A percentile compares a stretch with the other conserved stretches of the same genome.
These are phyloP conservation scores for Oscheius sp. DNA, from an alignment of 2,888 invertebrate species.

Conservation along the genomic window DNA sequence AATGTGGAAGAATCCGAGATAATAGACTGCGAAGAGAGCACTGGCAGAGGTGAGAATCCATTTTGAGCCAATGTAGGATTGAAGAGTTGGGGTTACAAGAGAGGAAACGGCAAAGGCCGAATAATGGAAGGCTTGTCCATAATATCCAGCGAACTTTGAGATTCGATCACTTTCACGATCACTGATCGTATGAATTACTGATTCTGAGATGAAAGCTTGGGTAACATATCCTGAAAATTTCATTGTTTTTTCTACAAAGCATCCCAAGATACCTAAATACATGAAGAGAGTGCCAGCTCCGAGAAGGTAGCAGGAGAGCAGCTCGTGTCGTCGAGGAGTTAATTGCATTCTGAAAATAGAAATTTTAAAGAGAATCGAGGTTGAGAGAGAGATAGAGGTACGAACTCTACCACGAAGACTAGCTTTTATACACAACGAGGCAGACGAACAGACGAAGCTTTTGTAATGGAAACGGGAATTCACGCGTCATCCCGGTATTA, in stretches of 20 bases:
- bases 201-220: conserved; percentile 44
- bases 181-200: conserved; percentile 41
- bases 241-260: neutral
- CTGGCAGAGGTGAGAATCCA: conserved; percentile 48
- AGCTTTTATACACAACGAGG: conserved; percentile 8
- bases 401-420: neutral
- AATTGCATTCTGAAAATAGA: conserved; percentile 19
- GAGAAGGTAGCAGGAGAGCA: conserved; percentile 42
- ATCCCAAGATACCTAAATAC: conserved; percentile 46
- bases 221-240: conserved; percentile 17
- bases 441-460: conserved; percentile 3
- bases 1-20: conserved; percentile 47
- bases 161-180: conserved; percentile 38
- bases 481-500: conserved; percentile 27
- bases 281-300: conserved; percentile 45
- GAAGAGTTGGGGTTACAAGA: conserved; percentile 46
- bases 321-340: conserved; percentile 43
- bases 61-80: conserved; percentile 41
- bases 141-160: conserved; percentile 46
- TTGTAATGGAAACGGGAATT: conserved; percentile 21
- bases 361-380: neutral
- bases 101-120: conserved; percentile 43
- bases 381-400: no score
- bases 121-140: conserved; percentile 46
- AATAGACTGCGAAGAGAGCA: conserved; percentile 43